phyloP scores from a whole-genome alignment of 2,888 invertebrate genomes.

The Chymomyza fuscimana region DNA sequence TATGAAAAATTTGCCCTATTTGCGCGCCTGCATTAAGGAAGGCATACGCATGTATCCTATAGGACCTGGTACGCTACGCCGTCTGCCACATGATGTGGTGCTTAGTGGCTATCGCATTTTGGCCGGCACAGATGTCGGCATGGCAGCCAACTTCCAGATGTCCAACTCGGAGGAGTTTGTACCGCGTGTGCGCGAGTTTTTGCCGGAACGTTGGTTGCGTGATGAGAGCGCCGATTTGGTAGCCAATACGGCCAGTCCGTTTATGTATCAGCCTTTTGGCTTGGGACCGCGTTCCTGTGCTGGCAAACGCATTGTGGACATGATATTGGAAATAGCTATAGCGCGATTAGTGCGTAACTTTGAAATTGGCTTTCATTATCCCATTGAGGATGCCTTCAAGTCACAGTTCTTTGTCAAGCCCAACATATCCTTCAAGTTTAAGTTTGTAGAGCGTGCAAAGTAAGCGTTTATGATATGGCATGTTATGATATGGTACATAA shows the following conservation, averaged over 20 bases:
- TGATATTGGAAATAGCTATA: slow-evolving; percentile 83
- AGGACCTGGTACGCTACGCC: slow-evolving; percentile 82
- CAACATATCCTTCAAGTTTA: slow-evolving; percentile 77
- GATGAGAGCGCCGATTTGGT: slow-evolving; percentile 41
- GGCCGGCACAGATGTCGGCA: slow-evolving; percentile 85
- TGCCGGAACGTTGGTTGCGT: slow-evolving; percentile 88
- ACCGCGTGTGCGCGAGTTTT: slow-evolving; percentile 82
- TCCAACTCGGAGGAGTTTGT: slow-evolving; percentile 84
- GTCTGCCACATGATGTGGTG: slow-evolving; percentile 82
- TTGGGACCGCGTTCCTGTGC: slow-evolving; percentile 82
- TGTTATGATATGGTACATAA: slow-evolving; percentile 20
- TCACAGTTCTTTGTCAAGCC: slow-evolving; percentile 75
- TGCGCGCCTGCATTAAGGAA: slow-evolving; percentile 89
- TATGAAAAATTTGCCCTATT: slow-evolving; percentile 81
- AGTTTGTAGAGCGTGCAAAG: slow-evolving; percentile 67
- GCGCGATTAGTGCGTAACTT: slow-evolving; percentile 80
- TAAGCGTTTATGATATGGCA: neutral
- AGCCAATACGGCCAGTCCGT: slow-evolving; percentile 62
- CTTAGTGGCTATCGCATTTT: slow-evolving; percentile 84
- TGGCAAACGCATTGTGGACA: slow-evolving; percentile 86
- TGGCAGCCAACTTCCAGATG: slow-evolving; percentile 84
- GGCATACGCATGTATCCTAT: slow-evolving; percentile 84
- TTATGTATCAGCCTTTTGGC: slow-evolving; percentile 75
- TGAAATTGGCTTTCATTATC: slow-evolving; percentile 78
- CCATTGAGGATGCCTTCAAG: slow-evolving; percentile 73